Evolutionary conservation across 2,888 invertebrate genomes (phyloP).

Genomic region (Lasioglossum pauxillum): DNA sequence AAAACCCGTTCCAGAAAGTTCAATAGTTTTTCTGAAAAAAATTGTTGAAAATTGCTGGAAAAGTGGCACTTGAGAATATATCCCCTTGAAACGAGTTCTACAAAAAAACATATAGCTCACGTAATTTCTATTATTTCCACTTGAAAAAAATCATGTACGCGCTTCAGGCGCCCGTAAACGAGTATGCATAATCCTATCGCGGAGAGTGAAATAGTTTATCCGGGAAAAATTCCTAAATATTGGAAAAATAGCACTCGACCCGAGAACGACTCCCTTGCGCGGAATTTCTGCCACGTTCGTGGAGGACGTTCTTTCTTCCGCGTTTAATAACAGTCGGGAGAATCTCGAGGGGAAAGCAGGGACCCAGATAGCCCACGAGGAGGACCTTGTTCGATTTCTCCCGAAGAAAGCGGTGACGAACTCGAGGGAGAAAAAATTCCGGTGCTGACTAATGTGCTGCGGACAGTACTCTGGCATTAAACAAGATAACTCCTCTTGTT

Average conservation of each 20-base stretch:
- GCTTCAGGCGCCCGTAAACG: neutral
- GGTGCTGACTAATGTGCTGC: slow-evolving; percentile 19
- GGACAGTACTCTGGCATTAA: slow-evolving; percentile 23
- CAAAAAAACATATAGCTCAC: neutral
- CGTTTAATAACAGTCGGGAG: neutral
- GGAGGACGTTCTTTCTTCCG: neutral
- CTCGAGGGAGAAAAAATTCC: neutral
- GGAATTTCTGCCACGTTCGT: neutral
- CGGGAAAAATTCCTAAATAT: neutral
- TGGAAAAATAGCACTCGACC: neutral
- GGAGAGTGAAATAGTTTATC: neutral
- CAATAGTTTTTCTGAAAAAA: too few relatives aligned
- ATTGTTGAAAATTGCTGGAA: too few relatives aligned
- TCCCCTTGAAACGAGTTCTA: neutral
- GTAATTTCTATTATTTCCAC: neutral
- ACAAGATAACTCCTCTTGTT: slow-evolving; percentile 36
- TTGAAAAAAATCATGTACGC: neutral
- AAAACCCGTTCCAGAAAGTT: too few relatives aligned
- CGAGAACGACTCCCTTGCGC: neutral
- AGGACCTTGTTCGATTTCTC: neutral
- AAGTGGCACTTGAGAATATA: too few relatives aligned
- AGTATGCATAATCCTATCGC: neutral
- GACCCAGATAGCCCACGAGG: neutral
- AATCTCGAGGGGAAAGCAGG: neutral
- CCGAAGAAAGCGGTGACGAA: neutral